A percentile compares a stretch with the other conserved stretches of the same genome.
Evolutionary conservation across 2,888 invertebrate species (phyloP).

Genomic region (Noctua janthina): DNA sequence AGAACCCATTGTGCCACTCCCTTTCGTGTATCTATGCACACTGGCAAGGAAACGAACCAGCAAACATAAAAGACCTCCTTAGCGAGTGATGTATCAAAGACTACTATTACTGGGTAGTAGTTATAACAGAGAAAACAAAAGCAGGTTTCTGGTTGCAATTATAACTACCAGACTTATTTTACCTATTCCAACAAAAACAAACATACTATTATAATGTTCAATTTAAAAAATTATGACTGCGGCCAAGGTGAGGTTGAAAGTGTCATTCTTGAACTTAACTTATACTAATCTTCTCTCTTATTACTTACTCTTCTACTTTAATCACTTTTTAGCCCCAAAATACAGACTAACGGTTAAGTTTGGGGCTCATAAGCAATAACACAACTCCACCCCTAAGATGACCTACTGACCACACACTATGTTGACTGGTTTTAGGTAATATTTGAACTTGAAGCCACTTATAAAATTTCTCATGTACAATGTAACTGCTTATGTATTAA

Average conservation of each 20-base stretch:
- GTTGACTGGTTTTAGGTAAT: not conserved
- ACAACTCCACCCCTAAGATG: not conserved
- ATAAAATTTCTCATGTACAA: not conserved
- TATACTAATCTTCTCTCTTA: too few species aligned
- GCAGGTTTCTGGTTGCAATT: not conserved
- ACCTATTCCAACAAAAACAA: slow-evolving; percentile 1
- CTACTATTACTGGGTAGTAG: not conserved
- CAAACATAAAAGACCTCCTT: not conserved
- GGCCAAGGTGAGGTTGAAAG: not conserved
- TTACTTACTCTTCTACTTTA: not conserved
- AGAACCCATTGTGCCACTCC: too few species aligned
- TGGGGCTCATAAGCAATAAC: not conserved
- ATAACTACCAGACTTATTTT: too few species aligned
- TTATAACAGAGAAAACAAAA: not conserved
- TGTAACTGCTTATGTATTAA: not conserved
- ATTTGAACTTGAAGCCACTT: not conserved
- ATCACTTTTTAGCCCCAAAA: not conserved
- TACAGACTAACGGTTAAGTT: not conserved
- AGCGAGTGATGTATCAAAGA: not conserved
- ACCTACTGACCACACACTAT: not conserved
- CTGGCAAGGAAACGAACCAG: too few species aligned
- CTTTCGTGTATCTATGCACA: too few species aligned
- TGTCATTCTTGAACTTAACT: not conserved
- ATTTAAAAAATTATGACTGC: not conserved
- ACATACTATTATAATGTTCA: not conserved